phyloP scores from a whole-genome alignment of 2,113 vertebrate genomes.

The Bothrops jararaca region DNA sequence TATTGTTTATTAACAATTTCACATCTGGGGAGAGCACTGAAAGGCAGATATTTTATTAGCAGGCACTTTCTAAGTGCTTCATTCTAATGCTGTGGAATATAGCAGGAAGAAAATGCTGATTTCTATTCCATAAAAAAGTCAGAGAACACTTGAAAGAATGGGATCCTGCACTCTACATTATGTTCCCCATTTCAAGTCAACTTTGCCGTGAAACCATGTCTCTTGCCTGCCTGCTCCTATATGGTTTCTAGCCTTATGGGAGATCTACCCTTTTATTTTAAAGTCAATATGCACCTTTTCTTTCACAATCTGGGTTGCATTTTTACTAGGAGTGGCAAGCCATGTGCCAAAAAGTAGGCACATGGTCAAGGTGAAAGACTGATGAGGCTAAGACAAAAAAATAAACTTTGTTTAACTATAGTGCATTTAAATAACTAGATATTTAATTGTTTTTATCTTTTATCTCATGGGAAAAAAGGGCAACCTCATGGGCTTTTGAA shows the following conservation, averaged over 20 bases:
- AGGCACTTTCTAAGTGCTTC: neutral
- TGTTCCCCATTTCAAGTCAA: neutral
- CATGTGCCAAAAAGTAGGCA: neutral
- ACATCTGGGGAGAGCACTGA: fast-evolving
- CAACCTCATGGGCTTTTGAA: neutral
- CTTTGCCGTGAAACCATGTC: neutral
- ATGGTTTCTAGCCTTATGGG: neutral
- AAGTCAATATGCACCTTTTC: neutral
- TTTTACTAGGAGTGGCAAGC: neutral
- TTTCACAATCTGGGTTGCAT: neutral
- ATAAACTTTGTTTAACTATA: neutral
- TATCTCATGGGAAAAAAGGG: neutral
- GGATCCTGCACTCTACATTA: neutral
- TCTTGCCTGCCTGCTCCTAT: neutral
- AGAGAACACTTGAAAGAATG: neutral
- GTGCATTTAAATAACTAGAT: neutral
- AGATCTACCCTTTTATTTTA: neutral
- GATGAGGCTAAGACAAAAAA: neutral
- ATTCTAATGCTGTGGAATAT: neutral
- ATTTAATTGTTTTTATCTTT: neutral
- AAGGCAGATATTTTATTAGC: neutral
- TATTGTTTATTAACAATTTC: constrained; percentile 36
- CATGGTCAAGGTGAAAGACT: neutral
- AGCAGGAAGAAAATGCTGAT: neutral
- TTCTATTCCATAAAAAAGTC: neutral